phyloP scores from a whole-genome alignment of 2,888 invertebrate species.

The Agrotis puta region DNA sequence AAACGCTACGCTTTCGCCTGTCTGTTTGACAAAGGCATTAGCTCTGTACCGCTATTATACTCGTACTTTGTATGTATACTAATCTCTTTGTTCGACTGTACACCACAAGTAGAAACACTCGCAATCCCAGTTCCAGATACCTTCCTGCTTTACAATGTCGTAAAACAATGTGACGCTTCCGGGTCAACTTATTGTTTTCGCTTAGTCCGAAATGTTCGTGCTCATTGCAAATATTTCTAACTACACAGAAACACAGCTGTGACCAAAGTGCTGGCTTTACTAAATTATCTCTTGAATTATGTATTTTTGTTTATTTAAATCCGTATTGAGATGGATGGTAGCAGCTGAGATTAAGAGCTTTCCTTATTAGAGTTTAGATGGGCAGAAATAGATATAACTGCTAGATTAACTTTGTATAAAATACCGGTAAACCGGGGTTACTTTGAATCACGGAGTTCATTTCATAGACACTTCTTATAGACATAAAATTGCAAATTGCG shows the following conservation, averaged over 20 bases:
- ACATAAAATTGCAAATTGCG: too few species aligned
- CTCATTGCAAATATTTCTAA: slow-evolving; percentile 62
- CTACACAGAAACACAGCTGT: slow-evolving; percentile 59
- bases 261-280: slow-evolving; percentile 25
- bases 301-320: slow-evolving; percentile 48
- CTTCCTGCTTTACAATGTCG: slow-evolving; percentile 64
- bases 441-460: too few species aligned
- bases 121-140: slow-evolving; percentile 63
- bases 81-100: slow-evolving; percentile 12
- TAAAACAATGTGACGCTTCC: slow-evolving; percentile 69
- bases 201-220: slow-evolving; percentile 61
- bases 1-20: too few species aligned
- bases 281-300: slow-evolving; percentile 46
- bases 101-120: slow-evolving; percentile 48
- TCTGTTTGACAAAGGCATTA: too few species aligned
- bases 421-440: too few species aligned
- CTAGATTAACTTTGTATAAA: not conserved
- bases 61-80: not conserved
- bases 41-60: too few species aligned
- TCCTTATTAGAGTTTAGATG: slow-evolving; percentile 31
- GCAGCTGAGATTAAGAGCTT: slow-evolving; percentile 27
- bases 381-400: not conserved
- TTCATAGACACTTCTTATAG: too few species aligned
- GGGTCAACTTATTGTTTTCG: slow-evolving; percentile 67
- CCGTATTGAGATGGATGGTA: slow-evolving; percentile 12